Percentiles rank a stretch among this genome's conserved stretches.
Conservation (phyloP, 2,888 invertebrate species). For the Tryphoninae sp. region DNA sequence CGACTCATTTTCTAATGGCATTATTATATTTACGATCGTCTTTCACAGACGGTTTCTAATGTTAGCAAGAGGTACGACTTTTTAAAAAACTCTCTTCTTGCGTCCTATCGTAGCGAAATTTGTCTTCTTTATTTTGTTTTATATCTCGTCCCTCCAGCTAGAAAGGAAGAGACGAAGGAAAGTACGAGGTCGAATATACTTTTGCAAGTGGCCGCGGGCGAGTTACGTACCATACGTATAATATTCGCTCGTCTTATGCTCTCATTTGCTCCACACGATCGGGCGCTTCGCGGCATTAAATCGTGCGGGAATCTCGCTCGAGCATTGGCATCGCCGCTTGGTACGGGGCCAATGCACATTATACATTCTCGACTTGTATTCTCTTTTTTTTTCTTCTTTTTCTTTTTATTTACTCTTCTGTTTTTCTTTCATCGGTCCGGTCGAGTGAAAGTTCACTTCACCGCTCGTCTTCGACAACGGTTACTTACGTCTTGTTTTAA, state of each 20-base stretch:
- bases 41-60: conserved; percentile 42
- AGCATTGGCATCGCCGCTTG: conserved; percentile 24
- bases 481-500: conserved; percentile 40
- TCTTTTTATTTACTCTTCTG: neutral
- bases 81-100: conserved; percentile 19
- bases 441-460: conserved; percentile 57
- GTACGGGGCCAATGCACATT: conserved; percentile 26
- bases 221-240: conserved; percentile 13
- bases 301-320: conserved; percentile 52
- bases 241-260: conserved; percentile 21
- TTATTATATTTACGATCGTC: conserved; percentile 19
- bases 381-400: neutral
- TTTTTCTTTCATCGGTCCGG: conserved; percentile 5
- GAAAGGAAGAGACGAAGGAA: conserved; percentile 4
- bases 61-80: neutral
- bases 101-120: neutral
- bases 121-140: neutral
- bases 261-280: conserved; percentile 43
- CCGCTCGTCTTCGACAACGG: conserved; percentile 46
- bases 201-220: conserved; percentile 34
- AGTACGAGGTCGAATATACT: conserved; percentile 26
- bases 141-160: conserved; percentile 1
- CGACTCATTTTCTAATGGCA: conserved; percentile 30
- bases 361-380: conserved; percentile 2
- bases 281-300: conserved; percentile 32